Conservation (phyloP, 2,797 vertebrate species). For the Scyliorhinus canicula region DNA sequence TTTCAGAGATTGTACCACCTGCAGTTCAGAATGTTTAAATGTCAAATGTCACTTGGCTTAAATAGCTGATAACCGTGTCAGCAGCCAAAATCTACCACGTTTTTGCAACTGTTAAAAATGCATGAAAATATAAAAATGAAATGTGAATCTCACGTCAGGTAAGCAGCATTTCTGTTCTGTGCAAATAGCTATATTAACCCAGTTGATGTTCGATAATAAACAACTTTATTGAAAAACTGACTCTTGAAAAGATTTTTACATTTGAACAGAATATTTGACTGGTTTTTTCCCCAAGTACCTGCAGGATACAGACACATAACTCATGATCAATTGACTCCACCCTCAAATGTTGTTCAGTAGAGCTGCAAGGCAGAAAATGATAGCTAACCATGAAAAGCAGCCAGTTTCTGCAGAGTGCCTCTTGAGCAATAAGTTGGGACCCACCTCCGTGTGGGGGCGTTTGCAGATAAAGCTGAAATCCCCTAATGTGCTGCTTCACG, state of each 20-base stretch:
- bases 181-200: not conserved
- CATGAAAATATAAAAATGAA: not conserved
- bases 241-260: not conserved
- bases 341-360: not conserved
- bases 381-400: not conserved
- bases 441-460: not conserved
- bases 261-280: not conserved
- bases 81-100: not conserved
- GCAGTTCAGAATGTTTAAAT: constrained; percentile 30
- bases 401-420: not conserved
- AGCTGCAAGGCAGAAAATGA: not conserved
- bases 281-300: not conserved
- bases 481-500: not conserved
- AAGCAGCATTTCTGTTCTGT: not conserved
- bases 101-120: constrained; percentile 16
- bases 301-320: not conserved
- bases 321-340: not conserved
- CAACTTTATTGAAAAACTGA: not conserved
- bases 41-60: constrained; percentile 6
- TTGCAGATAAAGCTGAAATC: not conserved
- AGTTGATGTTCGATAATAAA: not conserved
- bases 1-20: constrained; percentile 21
- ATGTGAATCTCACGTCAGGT: not conserved
- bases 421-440: not conserved
- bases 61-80: not conserved